These are phyloP conservation scores for Cartodere bifasciata DNA, from an alignment of 2,888 invertebrate genomes.

Conservation along the genomic window DNA sequence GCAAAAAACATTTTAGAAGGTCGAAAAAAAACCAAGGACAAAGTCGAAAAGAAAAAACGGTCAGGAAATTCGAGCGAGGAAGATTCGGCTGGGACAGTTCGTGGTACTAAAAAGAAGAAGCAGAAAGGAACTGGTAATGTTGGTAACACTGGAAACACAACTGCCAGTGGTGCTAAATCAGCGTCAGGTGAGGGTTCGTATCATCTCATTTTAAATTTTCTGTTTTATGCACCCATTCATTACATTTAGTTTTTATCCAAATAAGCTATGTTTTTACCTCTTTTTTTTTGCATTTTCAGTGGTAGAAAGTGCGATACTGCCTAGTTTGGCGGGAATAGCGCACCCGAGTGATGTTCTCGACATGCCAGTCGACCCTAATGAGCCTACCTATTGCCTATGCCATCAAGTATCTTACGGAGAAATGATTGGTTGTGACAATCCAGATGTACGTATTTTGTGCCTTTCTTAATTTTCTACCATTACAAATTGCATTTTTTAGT, in stretches of 20 bases:
- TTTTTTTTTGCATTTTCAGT: conserved; percentile 1
- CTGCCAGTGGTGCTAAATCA: conserved; percentile 30
- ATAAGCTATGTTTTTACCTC: no score
- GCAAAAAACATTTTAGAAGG: conserved; percentile 38
- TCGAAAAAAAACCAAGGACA: conserved; percentile 56
- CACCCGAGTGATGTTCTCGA: conserved; percentile 84
- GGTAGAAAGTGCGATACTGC: conserved; percentile 20
- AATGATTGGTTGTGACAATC: conserved; percentile 95
- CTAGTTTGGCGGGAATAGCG: conserved; percentile 46
- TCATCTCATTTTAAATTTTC: conserved; percentile 24
- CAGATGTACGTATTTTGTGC: conserved; percentile 43
- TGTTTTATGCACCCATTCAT: no score
- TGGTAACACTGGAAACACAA: conserved; percentile 24
- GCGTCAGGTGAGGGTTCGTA: conserved; percentile 35
- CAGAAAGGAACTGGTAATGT: conserved; percentile 37
- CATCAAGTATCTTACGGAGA: conserved; percentile 95
- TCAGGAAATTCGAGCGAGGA: conserved; percentile 38
- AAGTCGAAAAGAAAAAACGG: conserved; percentile 47
- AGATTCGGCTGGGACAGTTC: conserved; percentile 33
- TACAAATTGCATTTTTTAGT: conserved; percentile 38
- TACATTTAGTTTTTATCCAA: no score
- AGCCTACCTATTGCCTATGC: conserved; percentile 96
- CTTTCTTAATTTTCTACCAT: conserved; percentile 6
- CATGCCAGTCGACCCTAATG: conserved; percentile 93
- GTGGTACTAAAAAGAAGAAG: conserved; percentile 42